These are phyloP conservation scores for Diadema setosum DNA, from an alignment of 35 echinoderm and acorn worm genomes.

Conservation along the genomic window DNA sequence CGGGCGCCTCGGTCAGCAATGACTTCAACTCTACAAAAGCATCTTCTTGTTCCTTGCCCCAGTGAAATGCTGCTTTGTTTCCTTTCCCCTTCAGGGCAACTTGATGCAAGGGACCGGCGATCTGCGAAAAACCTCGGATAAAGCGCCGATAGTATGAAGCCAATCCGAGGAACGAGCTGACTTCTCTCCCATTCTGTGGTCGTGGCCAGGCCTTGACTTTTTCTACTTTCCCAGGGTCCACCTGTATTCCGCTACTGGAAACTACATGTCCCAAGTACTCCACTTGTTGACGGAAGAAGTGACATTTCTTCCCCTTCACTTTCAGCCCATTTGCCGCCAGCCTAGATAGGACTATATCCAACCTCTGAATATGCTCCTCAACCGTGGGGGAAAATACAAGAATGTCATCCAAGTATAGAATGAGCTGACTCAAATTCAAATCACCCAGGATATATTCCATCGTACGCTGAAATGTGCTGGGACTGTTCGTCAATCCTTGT, in stretches of 20 bases:
- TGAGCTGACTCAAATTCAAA: neutral
- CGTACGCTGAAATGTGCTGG: slow-evolving; percentile 47
- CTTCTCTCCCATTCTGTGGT: neutral
- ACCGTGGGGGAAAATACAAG: slow-evolving; percentile 2
- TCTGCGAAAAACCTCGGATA: neutral
- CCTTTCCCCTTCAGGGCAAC: neutral
- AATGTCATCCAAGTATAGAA: too few species aligned
- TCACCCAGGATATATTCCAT: too few species aligned
- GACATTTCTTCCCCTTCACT: slow-evolving; percentile 36
- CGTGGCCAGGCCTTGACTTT: neutral
- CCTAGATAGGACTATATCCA: neutral
- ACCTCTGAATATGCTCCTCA: neutral
- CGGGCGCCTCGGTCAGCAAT: neutral
- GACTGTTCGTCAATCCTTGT: slow-evolving; percentile 41
- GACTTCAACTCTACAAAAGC: slow-evolving; percentile 10
- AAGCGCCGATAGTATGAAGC: neutral
- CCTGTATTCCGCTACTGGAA: neutral
- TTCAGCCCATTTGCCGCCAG: neutral
- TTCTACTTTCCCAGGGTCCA: neutral
- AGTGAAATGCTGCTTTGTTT: neutral
- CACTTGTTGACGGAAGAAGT: neutral
- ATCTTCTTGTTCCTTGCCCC: neutral
- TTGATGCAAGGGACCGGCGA: neutral
- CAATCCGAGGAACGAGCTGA: too few species aligned
- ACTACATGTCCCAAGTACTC: neutral